Conservation (phyloP, 2,797 vertebrate genomes). For the Menidia menidia region DNA sequence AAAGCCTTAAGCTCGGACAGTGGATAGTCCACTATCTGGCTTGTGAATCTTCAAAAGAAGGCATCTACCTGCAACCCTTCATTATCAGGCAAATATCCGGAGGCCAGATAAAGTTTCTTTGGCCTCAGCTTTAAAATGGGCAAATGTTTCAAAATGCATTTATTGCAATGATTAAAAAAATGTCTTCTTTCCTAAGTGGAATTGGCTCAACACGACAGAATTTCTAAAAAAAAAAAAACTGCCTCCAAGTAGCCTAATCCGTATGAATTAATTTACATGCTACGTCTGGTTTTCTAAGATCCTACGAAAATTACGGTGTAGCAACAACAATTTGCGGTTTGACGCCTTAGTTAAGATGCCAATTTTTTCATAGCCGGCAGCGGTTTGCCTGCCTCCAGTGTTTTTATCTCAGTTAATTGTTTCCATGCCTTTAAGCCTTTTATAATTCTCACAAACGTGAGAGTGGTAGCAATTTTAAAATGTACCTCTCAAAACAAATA, state of each 20-base stretch:
- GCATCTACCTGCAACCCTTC: too few species aligned
- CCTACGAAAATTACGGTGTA: slow-evolving; percentile 1
- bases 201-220: slow-evolving; percentile 3
- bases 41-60: background rate
- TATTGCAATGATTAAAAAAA: background rate
- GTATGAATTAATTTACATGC: slow-evolving; percentile 6
- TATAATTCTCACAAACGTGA: slow-evolving; percentile 2
- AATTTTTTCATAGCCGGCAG: slow-evolving; percentile 22
- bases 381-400: slow-evolving; percentile 2
- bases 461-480: background rate
- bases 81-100: too few species aligned
- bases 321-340: slow-evolving; percentile 39
- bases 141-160: background rate
- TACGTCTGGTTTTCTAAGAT: slow-evolving; percentile 25
- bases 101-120: background rate
- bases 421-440: background rate
- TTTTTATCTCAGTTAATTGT: background rate
- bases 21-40: background rate
- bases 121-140: background rate
- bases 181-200: background rate
- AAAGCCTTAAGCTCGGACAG: slow-evolving; percentile 16
- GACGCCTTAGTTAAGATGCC: background rate
- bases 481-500: background rate
- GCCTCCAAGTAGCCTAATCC: slow-evolving; percentile 7
- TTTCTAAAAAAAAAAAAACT: slow-evolving; percentile 2